Percentiles rank a stretch among this genome's conserved stretches.
phyloP scores from a whole-genome alignment of 2,888 invertebrate genomes.

The Pogonocherus hispidulus region DNA sequence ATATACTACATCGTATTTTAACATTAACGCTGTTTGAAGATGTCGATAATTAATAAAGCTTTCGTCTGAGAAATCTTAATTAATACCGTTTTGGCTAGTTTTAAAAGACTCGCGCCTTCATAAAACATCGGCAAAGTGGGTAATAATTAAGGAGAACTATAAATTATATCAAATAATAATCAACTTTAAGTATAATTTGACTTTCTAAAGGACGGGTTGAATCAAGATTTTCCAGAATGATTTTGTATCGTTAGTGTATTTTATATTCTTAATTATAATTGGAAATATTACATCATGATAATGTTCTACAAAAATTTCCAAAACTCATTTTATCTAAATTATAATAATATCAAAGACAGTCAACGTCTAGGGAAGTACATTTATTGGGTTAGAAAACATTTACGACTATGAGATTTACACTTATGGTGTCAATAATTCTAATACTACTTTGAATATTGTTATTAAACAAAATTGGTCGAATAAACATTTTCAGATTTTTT shows the following conservation, averaged over 20 bases:
- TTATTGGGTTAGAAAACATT: too few relatives aligned
- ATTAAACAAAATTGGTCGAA: too few relatives aligned
- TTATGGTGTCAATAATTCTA: too few relatives aligned
- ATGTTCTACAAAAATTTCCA: too few relatives aligned
- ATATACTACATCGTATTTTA: slow-evolving; percentile 32
- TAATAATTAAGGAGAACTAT: slow-evolving; percentile 27
- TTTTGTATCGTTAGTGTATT: slow-evolving; percentile 1
- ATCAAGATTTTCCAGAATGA: slow-evolving; percentile 9
- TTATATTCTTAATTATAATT: neutral
- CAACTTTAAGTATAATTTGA: neutral
- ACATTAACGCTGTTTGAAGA: slow-evolving; percentile 27
- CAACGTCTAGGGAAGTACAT: too few relatives aligned
- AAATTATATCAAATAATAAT: slow-evolving; percentile 18
- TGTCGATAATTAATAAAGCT: slow-evolving; percentile 33
- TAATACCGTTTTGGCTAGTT: slow-evolving; percentile 20
- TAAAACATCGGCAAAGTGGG: slow-evolving; percentile 6
- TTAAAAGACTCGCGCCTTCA: neutral
- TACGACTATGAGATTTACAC: too few relatives aligned
- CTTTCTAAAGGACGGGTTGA: neutral
- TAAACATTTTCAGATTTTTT: too few relatives aligned
- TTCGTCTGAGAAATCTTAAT: slow-evolving; percentile 32
- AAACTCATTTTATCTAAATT: too few relatives aligned
- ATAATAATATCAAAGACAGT: too few relatives aligned
- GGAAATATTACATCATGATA: slow-evolving; percentile 2
- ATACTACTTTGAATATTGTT: too few relatives aligned